Percentiles rank a stretch among this genome's conserved stretches.
Evolutionary conservation across 2,113 vertebrate species (phyloP).

Genomic region (Laticauda colubrina): DNA sequence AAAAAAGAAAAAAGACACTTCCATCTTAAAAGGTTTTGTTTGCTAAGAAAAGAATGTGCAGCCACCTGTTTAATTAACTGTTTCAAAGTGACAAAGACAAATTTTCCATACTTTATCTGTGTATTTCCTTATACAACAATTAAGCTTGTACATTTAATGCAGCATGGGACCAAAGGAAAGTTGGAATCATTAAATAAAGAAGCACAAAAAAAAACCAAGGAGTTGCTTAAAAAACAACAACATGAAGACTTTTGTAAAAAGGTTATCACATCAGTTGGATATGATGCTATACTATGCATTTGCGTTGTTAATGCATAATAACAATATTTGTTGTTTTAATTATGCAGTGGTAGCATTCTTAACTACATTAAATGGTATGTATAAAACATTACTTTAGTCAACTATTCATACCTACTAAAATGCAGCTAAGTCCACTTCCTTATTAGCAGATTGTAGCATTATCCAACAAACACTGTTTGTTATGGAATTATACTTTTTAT

Average conservation of each 20-base stretch:
- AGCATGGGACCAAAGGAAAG: slow-evolving; percentile 57
- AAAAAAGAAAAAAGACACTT: slow-evolving; percentile 35
- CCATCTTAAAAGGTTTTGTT: slow-evolving; percentile 59
- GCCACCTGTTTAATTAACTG: slow-evolving; percentile 68
- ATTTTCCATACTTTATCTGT: slow-evolving; percentile 63
- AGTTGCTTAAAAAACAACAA: slow-evolving; percentile 48
- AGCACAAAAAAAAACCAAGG: slow-evolving; percentile 60
- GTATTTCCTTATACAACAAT: slow-evolving; percentile 67
- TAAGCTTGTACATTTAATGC: slow-evolving; percentile 65
- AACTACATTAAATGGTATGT: not conserved
- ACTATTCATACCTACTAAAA: not conserved
- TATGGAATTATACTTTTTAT: not conserved
- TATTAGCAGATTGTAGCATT: not conserved
- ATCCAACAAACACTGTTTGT: not conserved
- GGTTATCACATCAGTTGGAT: not conserved
- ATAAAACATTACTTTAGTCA: not conserved
- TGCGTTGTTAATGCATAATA: not conserved
- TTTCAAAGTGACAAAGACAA: slow-evolving; percentile 63
- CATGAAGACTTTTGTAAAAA: slow-evolving; percentile 25
- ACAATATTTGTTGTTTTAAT: not conserved
- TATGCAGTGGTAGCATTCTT: too few species aligned
- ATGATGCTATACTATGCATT: not conserved
- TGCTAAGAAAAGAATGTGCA: slow-evolving; percentile 62
- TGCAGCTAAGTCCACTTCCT: not conserved
- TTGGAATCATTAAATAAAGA: slow-evolving; percentile 62